Evolutionary conservation across 1,140 invertebrate species (phyloP), one percentile per base, ranked within the genome.

Genomic region (Subanguina moxae): DNA sequence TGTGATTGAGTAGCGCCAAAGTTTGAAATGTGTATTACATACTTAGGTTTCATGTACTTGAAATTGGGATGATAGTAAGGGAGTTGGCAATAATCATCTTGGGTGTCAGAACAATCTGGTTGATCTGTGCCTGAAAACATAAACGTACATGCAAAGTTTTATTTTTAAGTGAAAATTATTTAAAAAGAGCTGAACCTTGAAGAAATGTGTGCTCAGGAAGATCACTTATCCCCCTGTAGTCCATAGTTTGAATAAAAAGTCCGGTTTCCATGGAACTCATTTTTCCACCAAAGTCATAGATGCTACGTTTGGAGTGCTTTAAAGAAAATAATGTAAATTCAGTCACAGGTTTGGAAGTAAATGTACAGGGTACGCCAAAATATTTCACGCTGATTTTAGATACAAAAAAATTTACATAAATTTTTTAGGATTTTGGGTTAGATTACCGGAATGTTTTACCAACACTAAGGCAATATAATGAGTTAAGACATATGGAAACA

Each of bases 21-120:
- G n/a, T n/a, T n/a, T n/a, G n/a, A 45, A 11, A 45, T 13, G n/a
- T 45, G n/a, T n/a, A n/a, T 38, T 5, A 38, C 32, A 38, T 64
- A 80, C 67, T 78, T 62, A 21, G 78, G 78, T 21, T 79, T 79
- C 38, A 80, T 77, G 5, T 82, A 63, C 56, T 80, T 70, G 56
- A 82, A 77, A 48, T 82, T 73, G 13, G 80, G 78, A 21, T 78
- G 80, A 58, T 81, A 82, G 65, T 82, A 82, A n/a, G 80, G 79
- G 28, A 82, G 63, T 67, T 74, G 68, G 64, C 80, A 82, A 59
- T 82, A 82, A 58, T 80, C 80, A 59, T 82, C 80, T 13, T 46
- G 48, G 11, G 76, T 80, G 19, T 72, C 63, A 42, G 74, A 65
- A 52, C 80, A 82, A 56, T 82, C 73, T 11, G 80, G 78, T 30